Conservation (phyloP, 2,113 vertebrate genomes). For the Thunnus maccoyii region DNA sequence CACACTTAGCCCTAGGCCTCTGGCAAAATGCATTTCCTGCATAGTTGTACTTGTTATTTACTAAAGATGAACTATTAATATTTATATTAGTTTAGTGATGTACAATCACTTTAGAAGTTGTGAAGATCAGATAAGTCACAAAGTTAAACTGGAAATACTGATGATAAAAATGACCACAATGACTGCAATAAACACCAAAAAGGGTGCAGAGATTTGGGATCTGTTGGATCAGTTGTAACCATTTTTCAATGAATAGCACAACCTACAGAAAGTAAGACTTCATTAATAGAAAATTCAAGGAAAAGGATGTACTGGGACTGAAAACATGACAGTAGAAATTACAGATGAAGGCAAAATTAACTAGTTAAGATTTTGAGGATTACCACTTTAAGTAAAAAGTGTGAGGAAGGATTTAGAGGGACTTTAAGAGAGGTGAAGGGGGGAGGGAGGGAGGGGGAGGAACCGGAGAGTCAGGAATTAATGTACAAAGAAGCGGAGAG, state of each 20-base stretch:
- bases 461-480: conserved; percentile 1
- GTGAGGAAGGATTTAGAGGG: not conserved
- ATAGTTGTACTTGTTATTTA: no score
- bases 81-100: no score
- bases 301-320: no score
- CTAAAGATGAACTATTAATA: no score
- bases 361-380: not conserved
- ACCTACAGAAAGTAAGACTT: no score
- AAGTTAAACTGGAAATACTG: conserved; percentile 4
- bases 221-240: not conserved
- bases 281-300: no score
- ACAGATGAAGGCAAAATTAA: not conserved
- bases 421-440: conserved; percentile 2
- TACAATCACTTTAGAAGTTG: not conserved
- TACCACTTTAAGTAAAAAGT: not conserved
- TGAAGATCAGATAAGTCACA: not conserved
- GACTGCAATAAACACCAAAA: not conserved
- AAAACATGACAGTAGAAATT: no score
- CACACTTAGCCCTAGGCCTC: no score
- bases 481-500: conserved; percentile 23
- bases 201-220: no score
- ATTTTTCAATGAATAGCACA: not conserved
- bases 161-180: not conserved
- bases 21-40: no score
- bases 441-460: not conserved